Evolutionary conservation across 1,140 invertebrate species (phyloP).

Genomic region (Drosophila funebris): DNA sequence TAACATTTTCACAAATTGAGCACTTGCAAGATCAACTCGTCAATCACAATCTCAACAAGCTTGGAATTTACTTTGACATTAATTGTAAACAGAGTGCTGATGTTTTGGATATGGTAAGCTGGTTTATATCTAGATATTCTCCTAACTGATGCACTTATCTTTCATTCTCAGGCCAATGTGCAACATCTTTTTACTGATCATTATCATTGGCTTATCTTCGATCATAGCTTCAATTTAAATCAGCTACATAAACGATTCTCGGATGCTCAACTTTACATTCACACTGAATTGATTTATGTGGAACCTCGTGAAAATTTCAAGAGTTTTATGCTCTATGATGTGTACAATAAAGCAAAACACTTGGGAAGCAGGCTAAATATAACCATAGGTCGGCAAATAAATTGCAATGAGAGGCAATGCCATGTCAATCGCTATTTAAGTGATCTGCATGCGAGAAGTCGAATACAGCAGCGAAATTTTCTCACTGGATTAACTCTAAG

Average conservation of each 20-base stretch:
- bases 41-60: conserved; percentile 34
- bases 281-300: conserved; percentile 63
- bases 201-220: conserved; percentile 71
- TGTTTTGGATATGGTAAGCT: conserved; percentile 50
- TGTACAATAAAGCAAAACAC: conserved; percentile 71
- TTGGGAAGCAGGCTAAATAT: conserved; percentile 65
- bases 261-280: conserved; percentile 40
- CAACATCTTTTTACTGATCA: conserved; percentile 37
- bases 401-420: conserved; percentile 41
- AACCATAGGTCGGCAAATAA: conserved; percentile 60
- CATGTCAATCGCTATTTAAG: conserved; percentile 52
- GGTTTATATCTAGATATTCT: not conserved
- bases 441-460: conserved; percentile 47
- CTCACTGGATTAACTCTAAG: conserved; percentile 61
- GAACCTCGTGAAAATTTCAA: not conserved
- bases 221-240: conserved; percentile 11
- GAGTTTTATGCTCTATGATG: conserved; percentile 58
- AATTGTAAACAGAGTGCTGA: conserved; percentile 54
- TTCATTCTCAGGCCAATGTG: conserved; percentile 35
- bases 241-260: conserved; percentile 37
- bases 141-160: not conserved
- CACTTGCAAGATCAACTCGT: conserved; percentile 22
- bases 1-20: not conserved
- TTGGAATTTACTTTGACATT: conserved; percentile 65
- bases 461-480: conserved; percentile 58